Base-by-base conservation (phyloP, 2,797 vertebrate species). In the Gastrophryne carolinensis region DNA sequence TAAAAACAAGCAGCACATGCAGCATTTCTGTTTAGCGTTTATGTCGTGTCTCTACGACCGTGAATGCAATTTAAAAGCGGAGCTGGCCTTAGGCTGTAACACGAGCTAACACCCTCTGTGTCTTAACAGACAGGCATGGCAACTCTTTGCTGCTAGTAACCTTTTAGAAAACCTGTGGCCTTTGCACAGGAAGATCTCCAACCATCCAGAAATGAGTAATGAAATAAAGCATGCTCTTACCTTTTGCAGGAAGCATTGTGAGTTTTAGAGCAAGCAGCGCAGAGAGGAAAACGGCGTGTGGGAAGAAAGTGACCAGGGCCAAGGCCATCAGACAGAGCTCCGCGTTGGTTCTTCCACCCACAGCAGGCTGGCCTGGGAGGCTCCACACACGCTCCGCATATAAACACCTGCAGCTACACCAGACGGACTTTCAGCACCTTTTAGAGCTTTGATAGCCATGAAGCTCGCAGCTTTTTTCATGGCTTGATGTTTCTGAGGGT, bases 241-340 rank as follows among this genome's bases (percentile, higher is more conserved):
- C 65, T 68, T 10, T 23, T 8, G 49, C 1, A 5, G 26, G 15
- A 5, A n/a, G 3, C 50, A 56, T 1, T 24, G 27, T 23, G 3
- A 56, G 50, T 56, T 26, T 15, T 13, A 54, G 13, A 9, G 17
- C 7, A 26, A 37, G 0, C 24, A 68, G n/a, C 4, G 27, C 44
- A 50, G 24, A 54, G n/a, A 56, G 34, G 9, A 41, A 24, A 2
- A 54, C 9, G 13, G 50, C 6, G 21, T 17, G 39, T 44, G 2
- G 17, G 49, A 27, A 10, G 27, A 34, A 19, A 37, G 50, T 68
- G 30, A 17, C 26, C 49, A 53, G 32, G 30, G 64, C 49, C 47
- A 32, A 1, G 30, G 65, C 65, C 65, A 68, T 68, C 50, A 68
- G 65, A 54, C 49, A 53, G 13, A 27, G 64, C 49, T 3, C 8